phyloP scores from a whole-genome alignment of 2,797 vertebrate genomes.

The Lutjanus argentimaculatus region DNA sequence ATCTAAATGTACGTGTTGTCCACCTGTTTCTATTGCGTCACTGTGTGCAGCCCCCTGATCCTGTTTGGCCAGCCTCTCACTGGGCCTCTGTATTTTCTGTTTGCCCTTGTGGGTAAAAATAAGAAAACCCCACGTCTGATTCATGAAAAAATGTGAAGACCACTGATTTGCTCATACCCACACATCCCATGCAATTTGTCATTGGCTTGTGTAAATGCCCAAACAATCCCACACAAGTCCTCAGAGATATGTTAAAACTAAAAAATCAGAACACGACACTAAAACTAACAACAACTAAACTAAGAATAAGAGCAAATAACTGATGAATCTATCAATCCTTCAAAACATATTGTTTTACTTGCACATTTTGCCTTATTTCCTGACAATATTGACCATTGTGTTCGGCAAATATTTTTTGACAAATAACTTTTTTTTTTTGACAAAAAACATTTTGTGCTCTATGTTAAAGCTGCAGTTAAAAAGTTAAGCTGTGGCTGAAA shows the following conservation, averaged over 20 bases:
- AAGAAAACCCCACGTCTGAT: constrained; percentile 7
- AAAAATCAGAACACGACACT: not conserved
- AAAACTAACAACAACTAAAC: not conserved
- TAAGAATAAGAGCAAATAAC: not conserved
- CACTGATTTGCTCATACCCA: constrained; percentile 5
- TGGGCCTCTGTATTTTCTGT: constrained; percentile 2
- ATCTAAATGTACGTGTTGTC: constrained; percentile 18
- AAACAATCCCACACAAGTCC: not conserved
- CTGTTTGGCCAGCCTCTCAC: constrained; percentile 11
- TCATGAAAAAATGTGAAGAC: constrained; percentile 13
- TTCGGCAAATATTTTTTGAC: too few species aligned
- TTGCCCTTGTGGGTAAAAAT: constrained; percentile 13
- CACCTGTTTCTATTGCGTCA: constrained; percentile 47
- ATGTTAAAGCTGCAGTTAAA: too few species aligned
- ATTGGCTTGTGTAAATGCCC: not conserved
- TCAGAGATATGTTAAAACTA: not conserved
- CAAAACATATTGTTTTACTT: not conserved
- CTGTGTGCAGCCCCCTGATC: not conserved
- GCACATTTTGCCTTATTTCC: too few species aligned
- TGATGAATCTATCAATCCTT: not conserved
- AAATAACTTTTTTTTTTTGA: too few species aligned
- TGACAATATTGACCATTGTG: too few species aligned
- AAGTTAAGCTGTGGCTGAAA: too few species aligned
- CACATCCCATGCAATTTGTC: constrained; percentile 6
- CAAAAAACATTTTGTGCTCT: too few species aligned